phyloP scores from a whole-genome alignment of 2,797 vertebrate species.

The Micromesistius poutassou region DNA sequence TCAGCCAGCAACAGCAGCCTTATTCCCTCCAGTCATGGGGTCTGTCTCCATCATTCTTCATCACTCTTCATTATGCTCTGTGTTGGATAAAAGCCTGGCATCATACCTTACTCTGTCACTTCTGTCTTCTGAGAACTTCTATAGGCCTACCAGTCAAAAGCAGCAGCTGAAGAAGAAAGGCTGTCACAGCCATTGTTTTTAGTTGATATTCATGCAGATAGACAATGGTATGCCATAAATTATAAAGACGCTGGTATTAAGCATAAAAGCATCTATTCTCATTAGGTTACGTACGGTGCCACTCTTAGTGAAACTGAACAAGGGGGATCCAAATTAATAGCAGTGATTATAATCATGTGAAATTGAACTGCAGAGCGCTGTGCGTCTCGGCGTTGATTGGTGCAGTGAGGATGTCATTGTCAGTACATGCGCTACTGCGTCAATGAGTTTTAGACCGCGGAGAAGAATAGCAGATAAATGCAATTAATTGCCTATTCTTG shows the following conservation, averaged over 20 bases:
- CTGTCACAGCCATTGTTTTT: conserved; percentile 40
- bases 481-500: conserved; percentile 76
- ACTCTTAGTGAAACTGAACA: conserved; percentile 31
- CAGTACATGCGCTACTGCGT: neutral
- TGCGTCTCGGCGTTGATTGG: neutral
- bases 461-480: conserved; percentile 74
- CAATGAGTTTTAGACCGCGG: conserved; percentile 30
- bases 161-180: neutral
- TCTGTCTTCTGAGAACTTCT: conserved; percentile 36
- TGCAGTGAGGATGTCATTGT: neutral
- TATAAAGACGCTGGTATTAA: conserved; percentile 35
- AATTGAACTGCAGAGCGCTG: neutral
- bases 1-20: neutral
- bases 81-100: neutral
- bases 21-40: conserved; percentile 49
- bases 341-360: neutral
- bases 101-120: neutral
- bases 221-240: conserved; percentile 33
- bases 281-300: conserved; percentile 20
- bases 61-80: conserved; percentile 26
- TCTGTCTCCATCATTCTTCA: conserved; percentile 51
- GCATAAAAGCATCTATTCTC: conserved; percentile 28
- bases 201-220: conserved; percentile 39
- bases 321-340: neutral
- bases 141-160: conserved; percentile 50